These are phyloP conservation scores for Platynereis dumerilii DNA, from an alignment of 2,888 invertebrate genomes.

Conservation along the genomic window DNA sequence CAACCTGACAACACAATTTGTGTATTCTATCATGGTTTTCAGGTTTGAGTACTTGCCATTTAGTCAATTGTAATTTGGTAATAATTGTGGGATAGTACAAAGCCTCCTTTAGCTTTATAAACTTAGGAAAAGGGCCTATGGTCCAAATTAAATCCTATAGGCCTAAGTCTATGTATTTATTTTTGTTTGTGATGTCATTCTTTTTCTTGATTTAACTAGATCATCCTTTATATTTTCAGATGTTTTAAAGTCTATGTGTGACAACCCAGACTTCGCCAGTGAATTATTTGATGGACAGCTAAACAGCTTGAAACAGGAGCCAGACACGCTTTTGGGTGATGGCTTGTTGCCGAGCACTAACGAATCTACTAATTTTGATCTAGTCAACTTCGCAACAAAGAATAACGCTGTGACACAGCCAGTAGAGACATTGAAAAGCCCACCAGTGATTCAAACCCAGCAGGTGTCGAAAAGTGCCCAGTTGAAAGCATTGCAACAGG, in stretches of 20 bases:
- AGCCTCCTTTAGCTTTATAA: no score
- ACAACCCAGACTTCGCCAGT: slow-evolving; percentile 6
- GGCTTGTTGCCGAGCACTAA: slow-evolving; percentile 3
- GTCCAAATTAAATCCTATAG: no score
- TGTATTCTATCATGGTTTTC: no score
- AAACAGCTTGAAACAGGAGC: slow-evolving; percentile 34
- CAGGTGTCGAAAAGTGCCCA: background rate
- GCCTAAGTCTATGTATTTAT: no score
- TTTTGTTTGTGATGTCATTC: no score
- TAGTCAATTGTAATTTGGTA: no score
- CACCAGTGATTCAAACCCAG: background rate
- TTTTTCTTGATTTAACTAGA: no score
- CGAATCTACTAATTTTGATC: slow-evolving; percentile 17
- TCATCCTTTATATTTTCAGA: slow-evolving; percentile 20
- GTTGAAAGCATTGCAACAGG: slow-evolving; percentile 4
- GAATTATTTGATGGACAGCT: slow-evolving; percentile 43
- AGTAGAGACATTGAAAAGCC: background rate
- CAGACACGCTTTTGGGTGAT: slow-evolving; percentile 26
- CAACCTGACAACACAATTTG: no score
- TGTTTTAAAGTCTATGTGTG: slow-evolving; percentile 6
- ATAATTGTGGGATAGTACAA: no score
- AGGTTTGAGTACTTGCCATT: no score
- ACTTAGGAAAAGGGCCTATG: no score
- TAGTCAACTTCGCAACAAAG: slow-evolving; percentile 19
- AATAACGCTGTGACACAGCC: background rate